phyloP scores from a whole-genome alignment of 2,797 vertebrate genomes.

The Ataeniobius toweri region DNA sequence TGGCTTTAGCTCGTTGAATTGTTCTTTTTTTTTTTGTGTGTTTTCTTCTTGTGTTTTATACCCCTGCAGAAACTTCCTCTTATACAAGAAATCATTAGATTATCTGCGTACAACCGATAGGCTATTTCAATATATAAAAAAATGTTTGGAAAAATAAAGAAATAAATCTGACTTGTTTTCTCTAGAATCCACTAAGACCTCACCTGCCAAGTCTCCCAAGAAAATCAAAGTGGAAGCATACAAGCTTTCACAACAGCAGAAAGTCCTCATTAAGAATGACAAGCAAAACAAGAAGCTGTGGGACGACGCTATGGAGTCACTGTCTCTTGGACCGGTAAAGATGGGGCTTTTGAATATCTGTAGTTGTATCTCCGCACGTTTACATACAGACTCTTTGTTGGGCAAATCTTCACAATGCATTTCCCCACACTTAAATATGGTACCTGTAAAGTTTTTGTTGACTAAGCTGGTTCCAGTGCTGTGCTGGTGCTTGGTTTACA shows the following conservation, averaged over 20 bases:
- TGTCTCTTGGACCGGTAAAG: conserved; percentile 89
- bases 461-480: background rate
- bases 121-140: background rate
- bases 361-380: background rate
- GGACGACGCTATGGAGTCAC: conserved; percentile 88
- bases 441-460: background rate
- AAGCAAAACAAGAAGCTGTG: conserved; percentile 91
- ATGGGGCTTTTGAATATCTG: background rate
- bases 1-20: background rate
- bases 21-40: background rate
- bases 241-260: conserved; percentile 89
- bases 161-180: conserved; percentile 13
- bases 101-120: background rate
- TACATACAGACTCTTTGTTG: background rate
- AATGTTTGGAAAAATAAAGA: background rate
- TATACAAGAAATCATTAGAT: background rate
- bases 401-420: background rate
- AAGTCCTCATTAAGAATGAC: conserved; percentile 87
- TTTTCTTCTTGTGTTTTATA: background rate
- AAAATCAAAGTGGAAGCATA: conserved; percentile 91
- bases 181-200: conserved; percentile 65
- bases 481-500: background rate
- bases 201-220: conserved; percentile 82
- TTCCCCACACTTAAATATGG: background rate
- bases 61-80: background rate